A percentile compares a stretch with the other conserved stretches of the same genome.
Conservation (phyloP, 2,888 invertebrate species). For the Mythimna lalbum region DNA sequence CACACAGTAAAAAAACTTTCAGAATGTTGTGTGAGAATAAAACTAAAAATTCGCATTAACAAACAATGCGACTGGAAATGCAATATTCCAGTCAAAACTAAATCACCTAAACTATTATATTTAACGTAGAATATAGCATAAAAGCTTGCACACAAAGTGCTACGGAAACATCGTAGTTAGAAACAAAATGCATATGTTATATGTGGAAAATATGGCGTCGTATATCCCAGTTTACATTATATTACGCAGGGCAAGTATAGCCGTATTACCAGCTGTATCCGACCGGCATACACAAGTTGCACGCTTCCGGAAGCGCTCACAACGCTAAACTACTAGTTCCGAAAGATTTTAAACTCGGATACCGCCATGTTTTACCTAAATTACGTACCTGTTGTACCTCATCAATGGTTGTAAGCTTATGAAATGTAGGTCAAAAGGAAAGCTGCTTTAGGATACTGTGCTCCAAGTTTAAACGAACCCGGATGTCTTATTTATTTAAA, state of each 20-base stretch:
- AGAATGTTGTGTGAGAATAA: neutral
- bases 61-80: conserved; percentile 6
- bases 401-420: conserved; percentile 32
- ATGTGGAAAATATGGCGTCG: conserved; percentile 27
- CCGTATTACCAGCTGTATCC: conserved; percentile 30
- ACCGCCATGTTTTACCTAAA: conserved; percentile 31
- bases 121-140: conserved; percentile 4
- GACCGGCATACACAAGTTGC: conserved; percentile 18
- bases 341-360: conserved; percentile 53
- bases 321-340: conserved; percentile 39
- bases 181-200: conserved; percentile 23
- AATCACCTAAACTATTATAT: conserved; percentile 5
- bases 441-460: neutral
- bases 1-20: neutral
- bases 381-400: conserved; percentile 46
- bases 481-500: conserved; percentile 43
- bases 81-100: conserved; percentile 2
- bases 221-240: conserved; percentile 35
- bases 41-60: neutral
- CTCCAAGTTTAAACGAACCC: too few species aligned
- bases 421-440: conserved; percentile 30
- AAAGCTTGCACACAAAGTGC: conserved; percentile 21
- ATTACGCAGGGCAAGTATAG: conserved; percentile 12
- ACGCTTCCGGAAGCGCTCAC: conserved; percentile 51
- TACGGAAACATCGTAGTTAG: conserved; percentile 12